These are phyloP conservation scores for Monoplex corrugatus DNA, from an alignment of 2,888 invertebrate genomes.

Conservation along the genomic window DNA sequence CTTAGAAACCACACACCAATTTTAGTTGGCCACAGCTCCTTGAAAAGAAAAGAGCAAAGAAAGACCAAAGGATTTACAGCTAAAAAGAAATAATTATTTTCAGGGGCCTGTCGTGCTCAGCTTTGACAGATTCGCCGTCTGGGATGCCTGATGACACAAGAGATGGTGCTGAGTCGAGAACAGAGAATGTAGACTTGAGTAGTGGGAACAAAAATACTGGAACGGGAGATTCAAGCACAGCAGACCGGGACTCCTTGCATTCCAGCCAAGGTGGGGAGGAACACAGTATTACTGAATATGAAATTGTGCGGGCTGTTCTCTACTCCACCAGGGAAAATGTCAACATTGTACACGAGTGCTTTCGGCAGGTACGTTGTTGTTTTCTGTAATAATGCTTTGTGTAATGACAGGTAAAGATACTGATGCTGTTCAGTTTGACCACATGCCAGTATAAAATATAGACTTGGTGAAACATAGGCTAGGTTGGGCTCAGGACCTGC, in stretches of 20 bases:
- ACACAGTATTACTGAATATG: slow-evolving; percentile 74
- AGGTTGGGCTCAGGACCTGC: too few relatives aligned
- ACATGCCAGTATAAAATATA: too few relatives aligned
- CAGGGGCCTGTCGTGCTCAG: slow-evolving; percentile 61
- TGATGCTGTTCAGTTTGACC: too few relatives aligned
- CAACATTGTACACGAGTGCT: slow-evolving; percentile 96
- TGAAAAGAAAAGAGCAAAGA: too few relatives aligned
- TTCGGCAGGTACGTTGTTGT: slow-evolving; percentile 88
- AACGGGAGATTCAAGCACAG: slow-evolving; percentile 74
- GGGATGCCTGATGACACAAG: slow-evolving; percentile 56
- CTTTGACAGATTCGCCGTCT: slow-evolving; percentile 55
- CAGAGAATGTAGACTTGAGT: slow-evolving; percentile 58
- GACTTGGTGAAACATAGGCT: too few relatives aligned
- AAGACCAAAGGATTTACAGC: too few relatives aligned
- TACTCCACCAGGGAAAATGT: slow-evolving; percentile 94
- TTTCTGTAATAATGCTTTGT: too few relatives aligned
- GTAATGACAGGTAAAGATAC: too few relatives aligned
- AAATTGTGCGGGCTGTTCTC: slow-evolving; percentile 92
- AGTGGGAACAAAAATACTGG: slow-evolving; percentile 57
- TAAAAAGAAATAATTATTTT: neutral
- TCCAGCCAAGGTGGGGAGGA: slow-evolving; percentile 73
- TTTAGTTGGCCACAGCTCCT: too few relatives aligned
- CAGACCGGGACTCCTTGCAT: slow-evolving; percentile 74
- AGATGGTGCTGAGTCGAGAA: slow-evolving; percentile 59
- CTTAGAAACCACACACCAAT: too few relatives aligned